Base-by-base conservation (phyloP, 2,888 invertebrate genomes). In the Acanthacorydalis orientalis region DNA sequence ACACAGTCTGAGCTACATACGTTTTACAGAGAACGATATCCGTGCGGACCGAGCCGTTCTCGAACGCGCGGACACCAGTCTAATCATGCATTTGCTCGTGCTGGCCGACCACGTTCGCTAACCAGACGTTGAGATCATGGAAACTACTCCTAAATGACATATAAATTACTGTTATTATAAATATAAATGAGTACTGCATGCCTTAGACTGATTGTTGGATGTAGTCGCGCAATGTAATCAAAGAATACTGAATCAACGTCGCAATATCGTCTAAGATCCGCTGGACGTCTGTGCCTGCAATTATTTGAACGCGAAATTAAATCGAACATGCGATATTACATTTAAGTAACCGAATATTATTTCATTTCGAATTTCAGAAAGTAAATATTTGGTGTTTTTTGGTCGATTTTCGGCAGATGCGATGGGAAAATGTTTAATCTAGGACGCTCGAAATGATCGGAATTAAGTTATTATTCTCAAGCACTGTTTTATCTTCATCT, bases 111-210 rank as follows among this genome's bases (percentile, higher is more conserved):
- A n/a, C 12, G 8, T 38, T 38, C 39, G 39, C 39, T 38, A 38
- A 38, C 39, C 39, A 38, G 39, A 38, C 39, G 16, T 23, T n/a
- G 35, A 32, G 14, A 33, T 37, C 11, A 34, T 23, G 23, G 23
- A 23, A 23, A 23, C 23, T 23, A 23, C 23, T 35, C 35, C 44
- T 50, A 50, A 50, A 50, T 50, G 50, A 48, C 48, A 50, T 48
- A 48, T 48, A 50, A 48, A 50, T 50, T 48, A 50, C 48, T 45
- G 48, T 50, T 14, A 48, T 50, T 50, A 50, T 37, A 40, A 42
- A 42, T 45, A 41, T 44, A 50, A 50, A 50, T 47, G 48, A 41
- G 37, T n/a, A 39, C 31, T 37, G 45, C 47, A 42, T 39, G 41
- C 47, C 42, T 47, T 43, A 14, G 39, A 41, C 31, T 15, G 42